A percentile compares a stretch with the other conserved stretches of the same genome.
Conservation (phyloP, 2,113 vertebrate genomes). For the Psammodynastes pulverulentus region DNA sequence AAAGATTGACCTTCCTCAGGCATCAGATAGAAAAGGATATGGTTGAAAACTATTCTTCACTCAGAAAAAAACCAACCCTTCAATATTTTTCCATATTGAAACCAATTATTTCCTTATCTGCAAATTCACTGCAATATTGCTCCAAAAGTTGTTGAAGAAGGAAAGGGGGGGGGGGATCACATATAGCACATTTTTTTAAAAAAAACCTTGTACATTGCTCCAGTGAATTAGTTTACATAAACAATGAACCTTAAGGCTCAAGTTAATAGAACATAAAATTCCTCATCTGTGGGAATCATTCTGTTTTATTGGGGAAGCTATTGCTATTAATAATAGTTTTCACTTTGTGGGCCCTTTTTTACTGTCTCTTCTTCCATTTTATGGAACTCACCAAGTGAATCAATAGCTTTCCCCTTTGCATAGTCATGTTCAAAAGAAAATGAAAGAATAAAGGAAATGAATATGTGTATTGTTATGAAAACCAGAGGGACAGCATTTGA, state of each 20-base stretch:
- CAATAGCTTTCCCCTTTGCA: neutral
- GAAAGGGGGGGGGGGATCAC: neutral
- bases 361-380: neutral
- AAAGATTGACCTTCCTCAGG: neutral
- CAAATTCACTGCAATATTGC: neutral
- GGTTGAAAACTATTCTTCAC: neutral
- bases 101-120: neutral
- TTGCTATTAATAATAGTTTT: conserved; percentile 13
- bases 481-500: neutral
- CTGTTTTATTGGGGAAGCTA: neutral
- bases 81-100: neutral
- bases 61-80: neutral
- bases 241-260: neutral
- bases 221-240: neutral
- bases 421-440: neutral
- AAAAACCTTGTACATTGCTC: neutral
- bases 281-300: conserved; percentile 21
- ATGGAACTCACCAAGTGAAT: neutral
- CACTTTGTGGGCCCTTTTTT: neutral
- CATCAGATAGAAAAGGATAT: neutral
- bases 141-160: neutral
- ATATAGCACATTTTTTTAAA: neutral
- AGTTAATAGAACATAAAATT: conserved; percentile 14
- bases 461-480: neutral
- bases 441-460: neutral